Evolutionary conservation across 1,140 invertebrate species (phyloP), one percentile per base, ranked within the genome.

Genomic region (Macrosteles quadrilineatus): DNA sequence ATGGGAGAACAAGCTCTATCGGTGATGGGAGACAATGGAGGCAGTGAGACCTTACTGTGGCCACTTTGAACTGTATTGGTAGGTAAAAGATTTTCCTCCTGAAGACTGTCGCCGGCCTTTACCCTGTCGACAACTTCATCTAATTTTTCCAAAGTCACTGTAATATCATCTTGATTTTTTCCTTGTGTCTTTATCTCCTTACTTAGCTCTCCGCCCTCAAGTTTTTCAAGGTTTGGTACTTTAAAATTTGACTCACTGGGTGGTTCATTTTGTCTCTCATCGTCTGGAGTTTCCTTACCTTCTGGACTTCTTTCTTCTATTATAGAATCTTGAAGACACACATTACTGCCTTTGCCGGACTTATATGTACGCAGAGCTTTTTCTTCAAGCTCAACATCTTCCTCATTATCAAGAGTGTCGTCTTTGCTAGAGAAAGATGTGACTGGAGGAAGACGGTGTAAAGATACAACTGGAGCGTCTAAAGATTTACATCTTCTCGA

Each of bases 381-480:
- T 63, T 74, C 75, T 50, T 78, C 75, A 31, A 76, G 65, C 30
- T 75, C 73, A 19, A 76, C 73, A 23, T 75, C 74, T 72, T 78
- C 77, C 43, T 74, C 73, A 45, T 75, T 73, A 31, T 76, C 77
- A 0, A 94, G 86, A 0, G 92, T 94, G 77, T 94, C 92, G 80
- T 94, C 92, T 80, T 93, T 93, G 67, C 91, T 92, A 0, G 92
- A 93, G 81, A 94, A 93, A 0, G 91, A 90, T 80, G 92, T 92
- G 75, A 90, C 87, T n/a, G 90, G 88, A 27, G 91, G 91, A 66
- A 93, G 80, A 75, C 86, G 84, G 79, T 91, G 89, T 23, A 94
- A 77, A 19, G 91, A 88, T 75, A 93, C 91, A 50, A 94, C 89
- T 11, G 91, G 90, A 19, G 91, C 90, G 77, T 94, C 92, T 71